Base-by-base conservation (phyloP, 2,113 vertebrate species). In the Actinemys pallida region DNA sequence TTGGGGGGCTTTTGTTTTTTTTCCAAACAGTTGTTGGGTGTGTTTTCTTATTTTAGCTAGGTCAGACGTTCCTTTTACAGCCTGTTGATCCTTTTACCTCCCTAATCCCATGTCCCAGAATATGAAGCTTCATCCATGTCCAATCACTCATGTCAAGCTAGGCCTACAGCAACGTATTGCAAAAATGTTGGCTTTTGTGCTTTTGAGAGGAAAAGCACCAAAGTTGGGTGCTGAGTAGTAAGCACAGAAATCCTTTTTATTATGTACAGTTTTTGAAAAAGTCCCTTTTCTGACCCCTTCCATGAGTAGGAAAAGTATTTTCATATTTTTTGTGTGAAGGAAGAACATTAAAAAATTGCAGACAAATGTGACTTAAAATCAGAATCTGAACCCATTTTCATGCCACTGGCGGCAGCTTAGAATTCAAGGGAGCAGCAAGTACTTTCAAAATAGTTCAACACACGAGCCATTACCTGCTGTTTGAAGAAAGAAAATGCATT, bases 381-480 rank as follows among this genome's bases (percentile, higher is more conserved):
- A 35, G 45, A 56, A 80, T 76, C 45, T 92, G 27, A 82, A n/a
- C 45, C 8, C 10, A 7, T 93, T 93, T 95, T 87, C 47, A 24
- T 86, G 91, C 54, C 75, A 85, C 29, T 91, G 85, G n/a, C 87
- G 57, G 59, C 59, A n/a, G 35, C 24, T 3, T 16, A 94, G 92
- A 29, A 27, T 87, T 86, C 79, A 69, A 79, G 80, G 84, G n/a
- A 93, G 69, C 5, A 9, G 86, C 56, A 92, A 93, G 88, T 90
- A 25, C 47, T 95, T 94, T 78, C 86, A 93, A 93, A 94, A 91
- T 31, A 88, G 53, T 65, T 94, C 82, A 88, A 76, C 50, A 45
- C 31, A 1, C 2, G 9, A 93, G 87, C 89, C 87, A 54, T 94
- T 88, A 29, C 92, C 92, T 96, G 87, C 72, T 92, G 97, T 97